phyloP scores from a whole-genome alignment of 2,888 invertebrate species.

The Creontiades dilutus region DNA sequence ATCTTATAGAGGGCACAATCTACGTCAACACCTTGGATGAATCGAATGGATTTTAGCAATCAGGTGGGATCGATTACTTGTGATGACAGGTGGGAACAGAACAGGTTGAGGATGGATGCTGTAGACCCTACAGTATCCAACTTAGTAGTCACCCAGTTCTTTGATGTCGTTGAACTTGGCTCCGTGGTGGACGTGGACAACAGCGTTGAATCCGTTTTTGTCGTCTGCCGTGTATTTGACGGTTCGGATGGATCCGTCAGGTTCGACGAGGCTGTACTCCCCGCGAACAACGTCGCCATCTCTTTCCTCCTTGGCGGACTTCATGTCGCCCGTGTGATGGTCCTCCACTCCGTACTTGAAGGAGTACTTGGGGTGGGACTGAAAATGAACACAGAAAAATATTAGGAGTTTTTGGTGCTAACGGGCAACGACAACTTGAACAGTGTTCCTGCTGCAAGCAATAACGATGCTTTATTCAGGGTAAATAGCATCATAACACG shows the following conservation, averaged over 20 bases:
- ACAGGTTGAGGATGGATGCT: neutral
- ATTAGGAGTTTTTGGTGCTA: too few species aligned
- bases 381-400: conserved; percentile 35
- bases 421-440: too few species aligned
- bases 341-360: conserved; percentile 76
- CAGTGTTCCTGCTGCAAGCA: too few species aligned
- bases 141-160: conserved; percentile 67
- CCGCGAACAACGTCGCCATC: conserved; percentile 76
- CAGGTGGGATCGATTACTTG: neutral
- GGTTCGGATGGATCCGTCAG: conserved; percentile 76
- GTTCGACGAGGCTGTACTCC: conserved; percentile 76
- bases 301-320: conserved; percentile 76
- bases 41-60: neutral
- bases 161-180: conserved; percentile 71
- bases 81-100: neutral
- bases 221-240: conserved; percentile 76
- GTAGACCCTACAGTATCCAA: neutral
- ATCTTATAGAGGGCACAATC: too few species aligned
- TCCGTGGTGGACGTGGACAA: conserved; percentile 75
- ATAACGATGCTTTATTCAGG: too few species aligned
- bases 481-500: too few species aligned
- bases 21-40: neutral
- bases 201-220: conserved; percentile 76
- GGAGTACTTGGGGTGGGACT: conserved; percentile 76
- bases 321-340: conserved; percentile 76